Evolutionary conservation across 2,888 invertebrate species (phyloP), one percentile per base, ranked within the genome.

Genomic region (Epiperipatus broadwayi): DNA sequence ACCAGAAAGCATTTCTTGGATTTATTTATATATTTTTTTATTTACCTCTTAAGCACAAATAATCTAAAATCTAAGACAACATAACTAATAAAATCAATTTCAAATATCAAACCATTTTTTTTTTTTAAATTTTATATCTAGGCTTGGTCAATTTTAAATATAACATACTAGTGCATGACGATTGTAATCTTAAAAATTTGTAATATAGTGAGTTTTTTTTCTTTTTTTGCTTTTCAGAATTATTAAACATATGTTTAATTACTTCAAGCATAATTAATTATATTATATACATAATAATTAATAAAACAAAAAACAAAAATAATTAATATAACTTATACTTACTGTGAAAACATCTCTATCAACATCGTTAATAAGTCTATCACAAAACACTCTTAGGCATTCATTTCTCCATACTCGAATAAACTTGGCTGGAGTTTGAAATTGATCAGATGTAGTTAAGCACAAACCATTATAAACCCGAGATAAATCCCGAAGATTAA

Each of bases 381-480:
- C 89, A 53, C 78, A 81, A 42, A 89, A 76, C 22, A 85, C 79
- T 43, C 89, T 61, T 1, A 71, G 69, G 57, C 83, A 79, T 60
- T 89, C 89, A 58, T 89, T 87, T 43, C 85, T 69, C 89, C 89
- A 89, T 18, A 81, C 75, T 5, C 89, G 67, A 2, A 84, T 66
- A 21, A 89, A 69, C 43, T 78, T 73, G 12, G 73, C 69, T 15
- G 67, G 60, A 39, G 68, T 70, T 36, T 68, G 67, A 58, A 78
- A 81, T 52, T 70, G 69, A 44, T 67, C 69, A 0, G 79, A 73
- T 28, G 72, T 70, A 7, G 78, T 79, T 43, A 78, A 71, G 39
- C 78, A 71, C 54, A 89, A 57, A 1, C 89, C 87, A 10, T 75
- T 75, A 47, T 72, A 74, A 43, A 89, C 72, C 40, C 84, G 70